phyloP scores from a whole-genome alignment of 2,888 invertebrate species.

The Lycocerus yunnanus region DNA sequence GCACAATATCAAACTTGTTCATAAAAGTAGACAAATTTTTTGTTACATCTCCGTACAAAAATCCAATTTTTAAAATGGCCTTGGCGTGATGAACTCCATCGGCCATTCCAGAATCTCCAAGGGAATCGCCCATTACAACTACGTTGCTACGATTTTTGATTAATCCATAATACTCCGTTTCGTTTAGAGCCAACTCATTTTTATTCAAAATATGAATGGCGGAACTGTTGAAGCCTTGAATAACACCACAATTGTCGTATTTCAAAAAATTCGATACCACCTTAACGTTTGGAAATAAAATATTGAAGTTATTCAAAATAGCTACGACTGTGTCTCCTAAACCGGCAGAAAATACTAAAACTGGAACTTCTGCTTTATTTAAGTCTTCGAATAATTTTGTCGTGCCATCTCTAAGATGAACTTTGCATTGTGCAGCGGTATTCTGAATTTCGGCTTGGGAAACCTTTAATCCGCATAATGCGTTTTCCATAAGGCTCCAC shows the following conservation, averaged over 20 bases:
- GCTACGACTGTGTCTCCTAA: conserved; percentile 87
- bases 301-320: conserved; percentile 71
- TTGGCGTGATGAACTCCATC: conserved; percentile 79
- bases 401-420: too few species aligned
- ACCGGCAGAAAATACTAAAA: conserved; percentile 94
- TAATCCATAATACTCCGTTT: conserved; percentile 78
- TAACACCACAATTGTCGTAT: conserved; percentile 61
- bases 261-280: conserved; percentile 88
- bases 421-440: conserved; percentile 53
- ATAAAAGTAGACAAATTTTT: conserved; percentile 67
- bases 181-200: conserved; percentile 81
- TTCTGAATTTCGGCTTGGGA: conserved; percentile 61
- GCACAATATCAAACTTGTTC: conserved; percentile 86
- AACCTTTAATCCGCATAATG: conserved; percentile 64
- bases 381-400: too few species aligned
- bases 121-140: conserved; percentile 88
- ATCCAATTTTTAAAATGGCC: conserved; percentile 87
- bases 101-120: conserved; percentile 93
- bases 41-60: conserved; percentile 79
- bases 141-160: conserved; percentile 75
- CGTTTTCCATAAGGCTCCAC: conserved; percentile 70
- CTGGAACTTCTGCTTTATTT: conserved; percentile 78
- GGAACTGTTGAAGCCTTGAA: conserved; percentile 74
- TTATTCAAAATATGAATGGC: conserved; percentile 94
- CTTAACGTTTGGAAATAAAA: conserved; percentile 73